These are phyloP conservation scores for Synergus itoensis DNA, from an alignment of 2,888 invertebrate species.

Conservation along the genomic window DNA sequence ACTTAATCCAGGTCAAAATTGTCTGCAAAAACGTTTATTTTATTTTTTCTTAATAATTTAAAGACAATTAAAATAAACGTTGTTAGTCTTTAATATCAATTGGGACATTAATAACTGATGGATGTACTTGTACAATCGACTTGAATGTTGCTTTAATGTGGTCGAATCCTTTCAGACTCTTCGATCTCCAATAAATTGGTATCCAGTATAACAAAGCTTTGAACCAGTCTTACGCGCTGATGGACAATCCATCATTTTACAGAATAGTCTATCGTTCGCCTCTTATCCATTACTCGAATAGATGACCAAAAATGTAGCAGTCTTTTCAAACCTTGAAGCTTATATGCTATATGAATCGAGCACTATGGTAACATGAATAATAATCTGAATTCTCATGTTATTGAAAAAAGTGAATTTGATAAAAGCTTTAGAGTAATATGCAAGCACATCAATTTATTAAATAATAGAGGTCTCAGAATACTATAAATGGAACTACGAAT, in stretches of 20 bases:
- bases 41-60: background rate
- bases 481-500: background rate
- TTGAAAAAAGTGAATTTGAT: background rate
- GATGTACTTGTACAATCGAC: background rate
- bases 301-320: background rate
- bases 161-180: background rate
- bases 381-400: background rate
- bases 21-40: background rate
- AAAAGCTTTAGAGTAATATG: background rate
- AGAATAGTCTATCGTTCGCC: slow-evolving; percentile 25
- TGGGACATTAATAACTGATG: background rate
- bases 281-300: slow-evolving; percentile 27
- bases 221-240: slow-evolving; percentile 36
- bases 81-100: no score
- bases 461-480: background rate
- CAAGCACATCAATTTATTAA: background rate
- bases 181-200: slow-evolving; percentile 1
- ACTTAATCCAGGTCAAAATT: no score
- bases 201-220: slow-evolving; percentile 20
- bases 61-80: background rate
- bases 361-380: background rate
- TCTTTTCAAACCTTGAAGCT: slow-evolving; percentile 13
- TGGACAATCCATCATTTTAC: slow-evolving; percentile 22
- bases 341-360: background rate
- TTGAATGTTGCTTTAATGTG: background rate